These are phyloP conservation scores for Sminthurides aquaticus DNA, from an alignment of 2,888 invertebrate genomes.

Conservation along the genomic window DNA sequence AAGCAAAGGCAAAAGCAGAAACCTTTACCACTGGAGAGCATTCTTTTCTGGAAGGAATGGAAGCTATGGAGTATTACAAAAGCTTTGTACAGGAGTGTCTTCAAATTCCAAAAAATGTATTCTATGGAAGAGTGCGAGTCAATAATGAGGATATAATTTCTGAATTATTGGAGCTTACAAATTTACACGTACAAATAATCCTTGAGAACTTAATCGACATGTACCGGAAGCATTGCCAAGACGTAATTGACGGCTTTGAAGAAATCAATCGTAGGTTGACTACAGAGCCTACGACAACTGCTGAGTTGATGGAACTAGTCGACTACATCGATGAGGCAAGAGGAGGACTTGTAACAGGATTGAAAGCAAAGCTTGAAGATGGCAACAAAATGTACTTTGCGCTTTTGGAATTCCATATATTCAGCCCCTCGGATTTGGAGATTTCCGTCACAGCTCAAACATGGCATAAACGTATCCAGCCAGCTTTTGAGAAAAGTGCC, in stretches of 20 bases:
- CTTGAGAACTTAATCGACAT: constrained; percentile 21
- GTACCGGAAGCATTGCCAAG: constrained; percentile 29
- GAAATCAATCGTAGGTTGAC: constrained; percentile 61
- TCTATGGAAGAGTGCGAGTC: constrained; percentile 29
- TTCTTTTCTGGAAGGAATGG: constrained; percentile 34
- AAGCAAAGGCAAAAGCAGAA: constrained; percentile 26
- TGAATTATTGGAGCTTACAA: constrained; percentile 31
- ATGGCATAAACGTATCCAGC: constrained; percentile 73
- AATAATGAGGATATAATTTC: constrained; percentile 39
- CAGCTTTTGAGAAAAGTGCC: constrained; percentile 72
- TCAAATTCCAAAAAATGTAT: constrained; percentile 38
- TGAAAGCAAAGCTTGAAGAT: constrained; percentile 62
- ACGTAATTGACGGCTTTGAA: constrained; percentile 58
- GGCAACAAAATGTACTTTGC: constrained; percentile 61
- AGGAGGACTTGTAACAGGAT: constrained; percentile 59
- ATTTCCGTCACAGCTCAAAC: constrained; percentile 73
- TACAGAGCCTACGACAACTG: constrained; percentile 67
- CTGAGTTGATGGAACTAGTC: constrained; percentile 71
- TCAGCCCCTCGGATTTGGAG: constrained; percentile 66
- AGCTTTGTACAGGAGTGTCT: constrained; percentile 28
- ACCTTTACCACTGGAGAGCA: constrained; percentile 26
- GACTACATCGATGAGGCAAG: constrained; percentile 72
- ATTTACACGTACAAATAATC: constrained; percentile 27
- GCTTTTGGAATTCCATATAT: constrained; percentile 67
- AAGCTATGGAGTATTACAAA: constrained; percentile 30